These are phyloP conservation scores for Caenorhabditis sp. DNA, from an alignment of 2,888 invertebrate species.

Conservation along the genomic window DNA sequence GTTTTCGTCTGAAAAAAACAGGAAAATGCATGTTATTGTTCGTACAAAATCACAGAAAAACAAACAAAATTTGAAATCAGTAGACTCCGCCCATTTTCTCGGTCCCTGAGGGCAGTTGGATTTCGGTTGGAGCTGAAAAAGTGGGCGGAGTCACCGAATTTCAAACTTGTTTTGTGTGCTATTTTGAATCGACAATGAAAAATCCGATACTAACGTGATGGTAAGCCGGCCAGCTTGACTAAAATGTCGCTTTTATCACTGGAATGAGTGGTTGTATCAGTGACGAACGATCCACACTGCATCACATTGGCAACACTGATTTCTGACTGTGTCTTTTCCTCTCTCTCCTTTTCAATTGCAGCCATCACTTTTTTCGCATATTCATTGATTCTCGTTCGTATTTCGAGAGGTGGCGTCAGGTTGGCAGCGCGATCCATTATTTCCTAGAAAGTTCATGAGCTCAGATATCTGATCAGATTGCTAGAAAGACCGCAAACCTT, in stretches of 20 bases:
- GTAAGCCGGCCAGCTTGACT: conserved; percentile 71
- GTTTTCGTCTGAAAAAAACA: conserved; percentile 92
- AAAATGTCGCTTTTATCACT: conserved; percentile 70
- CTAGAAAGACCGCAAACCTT: no score
- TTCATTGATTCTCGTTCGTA: conserved; percentile 1
- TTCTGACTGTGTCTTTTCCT: conserved; percentile 29
- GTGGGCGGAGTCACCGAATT: no score
- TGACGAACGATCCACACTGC: conserved; percentile 49
- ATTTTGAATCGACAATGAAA: no score
- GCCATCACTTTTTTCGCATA: conserved; percentile 34
- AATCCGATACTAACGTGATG: conserved; percentile 63
- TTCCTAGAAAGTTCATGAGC: conserved; percentile 20
- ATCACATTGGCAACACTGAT: conserved; percentile 20
- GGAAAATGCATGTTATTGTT: no score
- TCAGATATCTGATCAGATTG: background rate
- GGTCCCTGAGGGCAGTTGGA: no score
- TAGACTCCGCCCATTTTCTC: no score
- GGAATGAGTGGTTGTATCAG: conserved; percentile 39
- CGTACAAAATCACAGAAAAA: no score
- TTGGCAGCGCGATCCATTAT: conserved; percentile 46
- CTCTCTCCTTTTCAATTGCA: conserved; percentile 37
- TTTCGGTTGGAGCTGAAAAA: no score
- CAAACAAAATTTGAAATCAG: no score
- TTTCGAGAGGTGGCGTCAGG: conserved; percentile 19
- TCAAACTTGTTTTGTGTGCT: no score